Percentiles rank a stretch among this genome's conserved stretches.
These are phyloP conservation scores for Hepsetus odoe DNA, from an alignment of 2,113 vertebrate genomes.

Conservation along the genomic window DNA sequence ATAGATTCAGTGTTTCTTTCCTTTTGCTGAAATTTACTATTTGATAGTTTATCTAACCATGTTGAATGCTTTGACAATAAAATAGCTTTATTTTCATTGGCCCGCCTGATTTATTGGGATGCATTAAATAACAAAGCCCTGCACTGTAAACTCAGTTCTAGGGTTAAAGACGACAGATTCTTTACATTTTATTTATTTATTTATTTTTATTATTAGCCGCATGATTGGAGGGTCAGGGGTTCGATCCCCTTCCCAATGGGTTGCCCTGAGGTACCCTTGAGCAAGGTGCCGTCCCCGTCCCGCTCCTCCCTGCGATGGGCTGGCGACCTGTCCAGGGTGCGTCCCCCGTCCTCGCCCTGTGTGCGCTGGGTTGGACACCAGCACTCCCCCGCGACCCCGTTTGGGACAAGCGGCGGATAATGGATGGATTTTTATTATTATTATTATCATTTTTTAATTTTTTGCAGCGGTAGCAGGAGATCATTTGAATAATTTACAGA, in stretches of 20 bases:
- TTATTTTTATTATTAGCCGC: no score
- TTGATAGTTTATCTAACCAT: constrained; percentile 98
- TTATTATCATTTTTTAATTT: constrained; percentile 14
- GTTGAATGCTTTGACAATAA: constrained; percentile 99
- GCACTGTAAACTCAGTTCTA: not conserved
- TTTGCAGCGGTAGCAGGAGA: not conserved
- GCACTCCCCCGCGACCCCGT: no score
- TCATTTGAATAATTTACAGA: no score
- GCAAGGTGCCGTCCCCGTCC: no score
- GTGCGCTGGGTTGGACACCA: no score
- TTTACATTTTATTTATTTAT: not conserved
- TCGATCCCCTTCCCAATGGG: no score
- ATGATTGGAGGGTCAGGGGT: no score
- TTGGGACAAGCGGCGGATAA: no score
- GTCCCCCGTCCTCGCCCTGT: no score
- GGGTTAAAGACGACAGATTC: not conserved
- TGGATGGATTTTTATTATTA: constrained; percentile 16
- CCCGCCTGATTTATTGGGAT: constrained; percentile 54
- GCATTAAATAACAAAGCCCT: constrained; percentile 9
- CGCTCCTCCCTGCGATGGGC: no score
- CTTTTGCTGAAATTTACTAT: constrained; percentile 90
- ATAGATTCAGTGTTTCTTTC: constrained; percentile 90
- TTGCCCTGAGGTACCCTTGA: no score
- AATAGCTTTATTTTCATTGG: constrained; percentile 99
- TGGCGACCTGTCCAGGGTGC: no score